These are phyloP conservation scores for Crocallis elinguaria DNA, from an alignment of 2,888 invertebrate genomes.

Conservation along the genomic window DNA sequence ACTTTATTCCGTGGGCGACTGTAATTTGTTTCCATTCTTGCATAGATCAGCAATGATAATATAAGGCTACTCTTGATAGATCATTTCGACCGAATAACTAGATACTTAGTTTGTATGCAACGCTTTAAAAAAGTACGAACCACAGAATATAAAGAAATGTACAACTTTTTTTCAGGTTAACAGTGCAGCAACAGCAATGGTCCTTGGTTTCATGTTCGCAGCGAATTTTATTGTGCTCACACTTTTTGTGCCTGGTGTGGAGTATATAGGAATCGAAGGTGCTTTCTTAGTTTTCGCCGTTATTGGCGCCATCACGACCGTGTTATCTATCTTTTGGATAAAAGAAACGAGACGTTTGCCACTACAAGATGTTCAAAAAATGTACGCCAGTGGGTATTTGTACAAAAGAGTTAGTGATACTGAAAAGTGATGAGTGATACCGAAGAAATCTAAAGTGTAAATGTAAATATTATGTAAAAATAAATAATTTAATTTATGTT, in stretches of 20 bases:
- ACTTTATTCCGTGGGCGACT: too few relatives aligned
- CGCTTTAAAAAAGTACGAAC: too few relatives aligned
- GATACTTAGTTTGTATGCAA: too few relatives aligned
- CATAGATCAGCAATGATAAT: too few relatives aligned
- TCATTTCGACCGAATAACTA: too few relatives aligned
- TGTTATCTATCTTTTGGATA: constrained; percentile 49
- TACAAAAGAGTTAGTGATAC: constrained; percentile 26
- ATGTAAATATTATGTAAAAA: too few relatives aligned
- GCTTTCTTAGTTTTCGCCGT: constrained; percentile 59
- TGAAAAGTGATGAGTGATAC: background rate
- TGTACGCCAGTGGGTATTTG: constrained; percentile 48
- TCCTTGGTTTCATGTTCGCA: constrained; percentile 37
- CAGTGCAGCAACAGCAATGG: constrained; percentile 42
- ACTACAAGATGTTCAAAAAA: constrained; percentile 50
- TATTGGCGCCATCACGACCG: constrained; percentile 45
- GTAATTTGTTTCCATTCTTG: too few relatives aligned
- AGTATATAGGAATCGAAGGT: constrained; percentile 55
- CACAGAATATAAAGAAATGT: background rate
- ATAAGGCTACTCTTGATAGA: too few relatives aligned
- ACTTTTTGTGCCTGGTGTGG: constrained; percentile 40
- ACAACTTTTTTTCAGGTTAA: constrained; percentile 45
- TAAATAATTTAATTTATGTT: too few relatives aligned
- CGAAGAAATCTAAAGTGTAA: background rate
- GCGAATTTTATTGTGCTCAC: constrained; percentile 46
- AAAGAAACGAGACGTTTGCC: constrained; percentile 65